Conservation (phyloP, 2,113 vertebrate genomes). For the Chamaetylas fuelleborni region DNA sequence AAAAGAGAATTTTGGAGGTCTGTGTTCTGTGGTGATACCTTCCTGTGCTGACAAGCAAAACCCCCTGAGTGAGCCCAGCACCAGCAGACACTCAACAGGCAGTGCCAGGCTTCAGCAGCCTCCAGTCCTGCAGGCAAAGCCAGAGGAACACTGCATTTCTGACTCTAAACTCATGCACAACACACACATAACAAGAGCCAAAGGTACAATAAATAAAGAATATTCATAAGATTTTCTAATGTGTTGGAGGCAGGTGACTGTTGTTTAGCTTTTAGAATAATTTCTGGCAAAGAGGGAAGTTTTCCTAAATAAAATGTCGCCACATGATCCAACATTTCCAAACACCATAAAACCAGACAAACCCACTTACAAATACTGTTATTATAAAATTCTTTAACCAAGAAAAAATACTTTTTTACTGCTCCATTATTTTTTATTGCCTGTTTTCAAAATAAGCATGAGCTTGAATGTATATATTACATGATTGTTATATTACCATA, state of each 20-base stretch:
- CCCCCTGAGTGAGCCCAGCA: not conserved
- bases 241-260: not conserved
- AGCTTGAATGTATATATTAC: not conserved
- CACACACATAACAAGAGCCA: fast-evolving
- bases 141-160: not conserved
- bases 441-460: not conserved
- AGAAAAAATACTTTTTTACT: not conserved
- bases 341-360: not conserved
- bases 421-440: not conserved
- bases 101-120: not conserved
- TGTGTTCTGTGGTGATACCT: not conserved
- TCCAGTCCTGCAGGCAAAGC: too few relatives aligned
- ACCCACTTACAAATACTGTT: not conserved
- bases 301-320: not conserved
- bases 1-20: not conserved
- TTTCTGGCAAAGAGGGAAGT: not conserved
- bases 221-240: not conserved
- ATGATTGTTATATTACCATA: not conserved
- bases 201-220: not conserved
- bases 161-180: not conserved
- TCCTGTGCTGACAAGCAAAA: not conserved
- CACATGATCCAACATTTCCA: not conserved
- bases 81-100: not conserved
- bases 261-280: not conserved
- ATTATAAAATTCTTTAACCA: not conserved